Conservation (phyloP, 92 coral and sea anemone species). For the Epizoanthus ramosus region DNA sequence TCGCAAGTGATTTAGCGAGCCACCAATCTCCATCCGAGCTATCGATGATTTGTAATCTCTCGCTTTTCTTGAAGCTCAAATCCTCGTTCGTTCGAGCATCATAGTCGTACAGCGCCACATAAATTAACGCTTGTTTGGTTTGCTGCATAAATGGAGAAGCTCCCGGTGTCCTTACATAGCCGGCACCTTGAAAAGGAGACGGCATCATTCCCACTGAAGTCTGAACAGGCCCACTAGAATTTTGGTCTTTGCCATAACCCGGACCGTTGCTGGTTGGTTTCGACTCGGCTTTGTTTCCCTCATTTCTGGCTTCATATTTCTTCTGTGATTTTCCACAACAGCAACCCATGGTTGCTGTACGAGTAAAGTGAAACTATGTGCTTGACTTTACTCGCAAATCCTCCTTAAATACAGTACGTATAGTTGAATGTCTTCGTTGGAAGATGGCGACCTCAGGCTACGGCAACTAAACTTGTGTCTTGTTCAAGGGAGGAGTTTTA, state of each 20-base stretch:
- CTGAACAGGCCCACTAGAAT: conserved; percentile 23
- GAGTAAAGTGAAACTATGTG: conserved; percentile 24
- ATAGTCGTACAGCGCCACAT: conserved; percentile 95
- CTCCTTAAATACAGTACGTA: conserved; percentile 1
- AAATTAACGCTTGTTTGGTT: conserved; percentile 61
- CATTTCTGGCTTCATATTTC: conserved; percentile 69
- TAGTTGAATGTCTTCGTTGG: conserved; percentile 26
- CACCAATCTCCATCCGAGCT: conserved; percentile 99
- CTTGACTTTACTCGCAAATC: conserved; percentile 14
- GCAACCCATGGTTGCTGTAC: conserved; percentile 95
- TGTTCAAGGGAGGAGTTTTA: conserved; percentile 41
- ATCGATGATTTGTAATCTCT: conserved; percentile 91
- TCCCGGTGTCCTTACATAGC: conserved; percentile 35
- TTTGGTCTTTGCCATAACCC: conserved; percentile 43
- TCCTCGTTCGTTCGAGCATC: conserved; percentile 98
- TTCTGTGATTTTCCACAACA: conserved; percentile 84
- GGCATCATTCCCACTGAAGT: conserved; percentile 30
- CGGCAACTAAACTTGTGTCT: background rate
- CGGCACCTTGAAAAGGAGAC: conserved; percentile 44
- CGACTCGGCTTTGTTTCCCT: conserved; percentile 48
- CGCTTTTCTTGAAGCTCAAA: conserved; percentile 94
- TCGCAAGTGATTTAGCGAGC: conserved; percentile 87
- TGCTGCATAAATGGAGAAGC: conserved; percentile 59
- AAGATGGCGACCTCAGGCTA: conserved; percentile 10
- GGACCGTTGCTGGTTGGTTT: conserved; percentile 56